These are phyloP conservation scores for Anomalospiza imberbis DNA, from an alignment of 2,797 vertebrate species.

Conservation along the genomic window DNA sequence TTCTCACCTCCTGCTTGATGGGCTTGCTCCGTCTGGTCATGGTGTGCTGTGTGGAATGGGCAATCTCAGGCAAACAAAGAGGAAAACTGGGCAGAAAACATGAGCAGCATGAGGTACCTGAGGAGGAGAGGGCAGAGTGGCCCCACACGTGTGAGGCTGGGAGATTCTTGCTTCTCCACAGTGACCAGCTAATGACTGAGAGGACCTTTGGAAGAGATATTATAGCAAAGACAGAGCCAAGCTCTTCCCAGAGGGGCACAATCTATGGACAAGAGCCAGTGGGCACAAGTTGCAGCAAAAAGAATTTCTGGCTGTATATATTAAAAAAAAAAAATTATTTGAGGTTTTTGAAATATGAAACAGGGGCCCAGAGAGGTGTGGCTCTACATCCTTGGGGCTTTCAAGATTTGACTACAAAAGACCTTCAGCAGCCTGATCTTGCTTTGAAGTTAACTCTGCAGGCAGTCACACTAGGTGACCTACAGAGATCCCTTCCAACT, in stretches of 20 bases:
- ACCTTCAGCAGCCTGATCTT: slow-evolving; percentile 10
- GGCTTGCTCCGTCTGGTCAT: not conserved
- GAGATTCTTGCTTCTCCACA: not conserved
- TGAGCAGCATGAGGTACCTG: not conserved
- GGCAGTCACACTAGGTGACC: not conserved
- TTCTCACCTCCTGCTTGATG: not conserved
- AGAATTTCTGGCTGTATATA: not conserved
- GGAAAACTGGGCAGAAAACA: not conserved
- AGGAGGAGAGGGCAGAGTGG: not conserved
- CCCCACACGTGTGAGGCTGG: rapidly evolving
- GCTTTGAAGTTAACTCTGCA: slow-evolving; percentile 55
- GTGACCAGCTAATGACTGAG: not conserved
- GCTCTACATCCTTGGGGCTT: not conserved
- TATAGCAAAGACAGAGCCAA: not conserved
- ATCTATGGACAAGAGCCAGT: not conserved
- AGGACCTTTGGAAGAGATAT: not conserved
- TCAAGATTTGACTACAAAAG: slow-evolving; percentile 28
- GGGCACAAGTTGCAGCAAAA: not conserved
- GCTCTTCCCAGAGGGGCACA: not conserved
- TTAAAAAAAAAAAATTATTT: not conserved
- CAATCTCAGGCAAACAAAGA: not conserved
- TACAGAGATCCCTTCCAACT: slow-evolving; percentile 6
- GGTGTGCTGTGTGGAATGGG: not conserved
- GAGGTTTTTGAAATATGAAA: slow-evolving; percentile 3
- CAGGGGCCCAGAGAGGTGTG: not conserved